Evolutionary conservation across 1,140 invertebrate genomes (phyloP).

Genomic region (Drosophila lacertosa): DNA sequence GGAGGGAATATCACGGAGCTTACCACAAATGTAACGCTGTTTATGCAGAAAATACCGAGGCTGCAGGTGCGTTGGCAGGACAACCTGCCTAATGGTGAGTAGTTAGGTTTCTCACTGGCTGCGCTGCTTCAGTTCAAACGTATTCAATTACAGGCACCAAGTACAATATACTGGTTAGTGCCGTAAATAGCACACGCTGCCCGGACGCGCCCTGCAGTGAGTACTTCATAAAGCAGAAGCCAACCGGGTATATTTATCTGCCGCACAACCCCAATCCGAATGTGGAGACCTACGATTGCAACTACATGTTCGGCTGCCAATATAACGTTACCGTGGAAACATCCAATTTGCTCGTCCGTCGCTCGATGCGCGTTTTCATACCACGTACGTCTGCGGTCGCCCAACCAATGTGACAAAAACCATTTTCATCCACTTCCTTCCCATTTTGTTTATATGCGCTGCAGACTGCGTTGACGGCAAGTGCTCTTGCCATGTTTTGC

Average conservation of each 20-base stretch:
- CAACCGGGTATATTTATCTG: conserved; percentile 41
- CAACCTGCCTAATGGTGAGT: conserved; percentile 67
- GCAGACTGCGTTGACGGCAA: conserved; percentile 64
- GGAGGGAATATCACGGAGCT: conserved; percentile 53
- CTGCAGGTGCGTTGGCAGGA: conserved; percentile 72
- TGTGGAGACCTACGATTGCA: conserved; percentile 69
- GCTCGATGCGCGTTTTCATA: conserved; percentile 48
- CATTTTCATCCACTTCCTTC: not conserved
- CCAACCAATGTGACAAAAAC: not conserved
- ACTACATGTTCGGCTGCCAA: conserved; percentile 75
- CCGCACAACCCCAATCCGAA: conserved; percentile 64
- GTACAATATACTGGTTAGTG: conserved; percentile 73
- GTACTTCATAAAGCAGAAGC: conserved; percentile 69
- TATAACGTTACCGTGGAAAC: conserved; percentile 76
- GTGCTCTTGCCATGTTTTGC: conserved; percentile 60
- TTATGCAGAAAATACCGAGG: conserved; percentile 63
- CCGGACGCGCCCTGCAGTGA: conserved; percentile 71
- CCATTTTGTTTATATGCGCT: no score
- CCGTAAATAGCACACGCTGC: conserved; percentile 66
- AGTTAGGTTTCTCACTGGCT: no score
- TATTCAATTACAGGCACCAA: conserved; percentile 50
- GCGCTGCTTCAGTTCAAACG: no score
- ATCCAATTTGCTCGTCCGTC: conserved; percentile 57
- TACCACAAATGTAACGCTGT: conserved; percentile 61
- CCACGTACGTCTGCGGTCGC: conserved; percentile 49